Conservation (phyloP, 2,113 vertebrate species). For the Thomomys bottae region DNA sequence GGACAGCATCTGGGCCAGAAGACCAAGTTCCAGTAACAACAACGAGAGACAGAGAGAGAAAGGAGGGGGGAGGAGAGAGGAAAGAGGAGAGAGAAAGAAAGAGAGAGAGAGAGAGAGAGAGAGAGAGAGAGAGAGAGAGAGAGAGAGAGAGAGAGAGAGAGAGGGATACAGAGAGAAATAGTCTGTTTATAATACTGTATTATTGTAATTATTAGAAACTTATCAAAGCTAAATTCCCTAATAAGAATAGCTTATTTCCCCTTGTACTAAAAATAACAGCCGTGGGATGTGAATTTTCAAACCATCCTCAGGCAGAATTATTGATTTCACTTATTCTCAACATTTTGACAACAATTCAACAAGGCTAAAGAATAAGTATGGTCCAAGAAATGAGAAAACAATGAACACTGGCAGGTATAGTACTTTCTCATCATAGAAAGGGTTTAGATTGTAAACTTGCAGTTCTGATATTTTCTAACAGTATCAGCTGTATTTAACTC, state of each 20-base stretch:
- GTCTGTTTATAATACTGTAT: too few species aligned
- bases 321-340: background rate
- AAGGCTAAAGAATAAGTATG: background rate
- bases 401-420: background rate
- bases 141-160: too few species aligned
- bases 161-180: too few species aligned
- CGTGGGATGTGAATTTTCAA: background rate
- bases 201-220: background rate
- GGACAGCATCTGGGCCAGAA: too few species aligned
- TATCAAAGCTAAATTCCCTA: background rate
- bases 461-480: background rate
- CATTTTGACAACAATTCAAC: background rate
- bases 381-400: background rate
- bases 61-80: too few species aligned
- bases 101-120: too few species aligned
- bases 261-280: background rate
- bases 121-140: too few species aligned
- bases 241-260: background rate
- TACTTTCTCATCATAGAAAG: background rate
- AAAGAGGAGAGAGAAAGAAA: too few species aligned
- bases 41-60: too few species aligned
- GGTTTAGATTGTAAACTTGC: background rate
- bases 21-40: too few species aligned
- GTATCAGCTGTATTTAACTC: background rate
- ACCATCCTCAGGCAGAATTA: background rate